Conservation (phyloP, 2,888 invertebrate species). For the Ophonus ardosiacus region DNA sequence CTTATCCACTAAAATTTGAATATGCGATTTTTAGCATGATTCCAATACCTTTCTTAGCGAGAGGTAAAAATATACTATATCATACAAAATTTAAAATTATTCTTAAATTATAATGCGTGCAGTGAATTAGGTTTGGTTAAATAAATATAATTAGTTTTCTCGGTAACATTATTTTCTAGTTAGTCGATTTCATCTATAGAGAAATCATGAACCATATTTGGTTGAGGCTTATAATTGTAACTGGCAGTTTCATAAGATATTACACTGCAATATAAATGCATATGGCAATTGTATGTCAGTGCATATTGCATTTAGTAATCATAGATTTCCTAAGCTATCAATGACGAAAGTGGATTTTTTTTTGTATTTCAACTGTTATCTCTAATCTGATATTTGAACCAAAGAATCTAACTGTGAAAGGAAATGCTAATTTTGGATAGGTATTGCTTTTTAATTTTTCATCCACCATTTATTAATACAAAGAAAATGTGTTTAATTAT, state of each 20-base stretch:
- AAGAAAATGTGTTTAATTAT: too few relatives aligned
- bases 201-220: conserved; percentile 23
- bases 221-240: conserved; percentile 24
- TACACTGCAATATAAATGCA: conserved; percentile 35
- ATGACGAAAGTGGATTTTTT: conserved; percentile 7
- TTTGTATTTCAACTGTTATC: conserved; percentile 17
- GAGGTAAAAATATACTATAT: too few relatives aligned
- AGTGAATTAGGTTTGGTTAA: not conserved
- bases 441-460: too few relatives aligned
- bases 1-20: too few relatives aligned
- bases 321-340: conserved; percentile 7
- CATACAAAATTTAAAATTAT: too few relatives aligned
- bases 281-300: conserved; percentile 3
- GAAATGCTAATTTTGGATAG: not conserved
- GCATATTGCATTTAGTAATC: conserved; percentile 34
- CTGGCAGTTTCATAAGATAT: conserved; percentile 18
- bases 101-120: too few relatives aligned
- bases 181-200: conserved; percentile 16
- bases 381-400: not conserved
- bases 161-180: not conserved
- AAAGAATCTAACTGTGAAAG: not conserved
- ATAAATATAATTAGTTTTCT: not conserved
- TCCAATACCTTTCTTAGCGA: too few relatives aligned
- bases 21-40: too few relatives aligned
- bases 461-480: too few relatives aligned